phyloP scores from a whole-genome alignment of 2,113 vertebrate genomes.

The Tretioscincus oriximinensis region DNA sequence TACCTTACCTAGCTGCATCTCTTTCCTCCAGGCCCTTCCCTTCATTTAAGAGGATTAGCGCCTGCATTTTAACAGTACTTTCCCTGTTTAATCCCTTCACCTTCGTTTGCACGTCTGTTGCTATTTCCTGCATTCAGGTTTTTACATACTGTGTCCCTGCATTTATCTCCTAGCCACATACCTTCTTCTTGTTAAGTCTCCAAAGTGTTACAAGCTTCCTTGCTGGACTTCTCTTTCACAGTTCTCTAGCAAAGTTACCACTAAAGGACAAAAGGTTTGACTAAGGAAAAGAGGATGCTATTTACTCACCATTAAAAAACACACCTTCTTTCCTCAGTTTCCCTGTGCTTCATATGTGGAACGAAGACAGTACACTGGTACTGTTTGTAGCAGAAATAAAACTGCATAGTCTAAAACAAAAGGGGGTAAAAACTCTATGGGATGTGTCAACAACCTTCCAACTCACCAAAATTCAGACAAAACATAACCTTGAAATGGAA shows the following conservation, averaged over 20 bases:
- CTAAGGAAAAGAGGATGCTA: constrained; percentile 21
- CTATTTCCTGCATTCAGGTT: no score
- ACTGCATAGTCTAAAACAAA: constrained; percentile 51
- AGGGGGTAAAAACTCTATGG: constrained; percentile 50
- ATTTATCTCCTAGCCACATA: no score
- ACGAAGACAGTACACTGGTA: constrained; percentile 49
- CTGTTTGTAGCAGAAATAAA: constrained; percentile 58
- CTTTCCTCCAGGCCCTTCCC: no score
- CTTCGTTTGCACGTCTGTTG: no score
- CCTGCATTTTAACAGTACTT: no score
- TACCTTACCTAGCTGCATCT: no score
- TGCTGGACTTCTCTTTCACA: not conserved
- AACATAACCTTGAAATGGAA: constrained; percentile 60
- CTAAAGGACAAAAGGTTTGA: constrained; percentile 17
- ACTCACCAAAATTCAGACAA: constrained; percentile 35
- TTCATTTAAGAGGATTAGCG: no score
- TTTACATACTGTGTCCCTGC: no score
- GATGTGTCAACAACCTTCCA: constrained; percentile 56
- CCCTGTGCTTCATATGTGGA: constrained; percentile 53
- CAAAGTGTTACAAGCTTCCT: no score
- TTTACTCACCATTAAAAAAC: constrained; percentile 32
- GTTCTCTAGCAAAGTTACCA: constrained; percentile 3
- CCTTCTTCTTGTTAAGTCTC: no score
- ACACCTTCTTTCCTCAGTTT: constrained; percentile 41
- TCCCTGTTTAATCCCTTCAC: no score